Percentiles rank a stretch among this genome's conserved stretches.
Evolutionary conservation across 2,797 vertebrate species (phyloP).

Genomic region (Acipenser transmontanus): DNA sequence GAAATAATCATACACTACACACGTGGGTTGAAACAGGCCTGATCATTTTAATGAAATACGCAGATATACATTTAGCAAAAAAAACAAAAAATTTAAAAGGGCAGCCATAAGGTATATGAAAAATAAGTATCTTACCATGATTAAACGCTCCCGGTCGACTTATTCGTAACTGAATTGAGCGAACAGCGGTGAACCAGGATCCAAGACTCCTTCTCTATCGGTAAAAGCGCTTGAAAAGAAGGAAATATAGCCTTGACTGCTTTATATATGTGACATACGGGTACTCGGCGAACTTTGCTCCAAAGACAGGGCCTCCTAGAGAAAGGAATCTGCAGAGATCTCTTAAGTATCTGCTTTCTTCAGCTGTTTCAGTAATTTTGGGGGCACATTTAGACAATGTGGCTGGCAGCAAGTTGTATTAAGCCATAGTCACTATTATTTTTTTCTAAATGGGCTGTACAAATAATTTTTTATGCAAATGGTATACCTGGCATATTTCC

Average conservation of each 20-base stretch:
- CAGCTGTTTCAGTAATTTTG: too few relatives aligned
- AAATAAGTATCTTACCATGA: conserved; percentile 65
- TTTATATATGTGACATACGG: conserved; percentile 45
- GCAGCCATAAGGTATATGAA: too few relatives aligned
- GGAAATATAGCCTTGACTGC: fast-evolving
- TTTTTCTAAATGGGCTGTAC: too few relatives aligned
- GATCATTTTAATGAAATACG: background rate
- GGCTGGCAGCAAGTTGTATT: too few relatives aligned
- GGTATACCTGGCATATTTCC: too few relatives aligned
- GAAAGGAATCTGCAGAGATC: too few relatives aligned
- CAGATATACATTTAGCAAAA: background rate
- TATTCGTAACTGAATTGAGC: conserved; percentile 68
- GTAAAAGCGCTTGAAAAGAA: conserved; percentile 36
- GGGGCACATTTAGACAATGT: too few relatives aligned
- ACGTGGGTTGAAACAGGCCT: background rate
- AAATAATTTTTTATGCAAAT: too few relatives aligned
- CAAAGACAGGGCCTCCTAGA: background rate
- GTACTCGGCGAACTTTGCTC: conserved; percentile 24
- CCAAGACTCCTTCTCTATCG: background rate
- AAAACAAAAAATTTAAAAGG: background rate
- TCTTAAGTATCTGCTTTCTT: too few relatives aligned
- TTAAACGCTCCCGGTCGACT: conserved; percentile 83
- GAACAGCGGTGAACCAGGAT: conserved; percentile 93
- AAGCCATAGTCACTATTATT: too few relatives aligned
- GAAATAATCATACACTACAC: background rate